These are phyloP conservation scores for Phymorhynchus buccinoides DNA, from an alignment of 1,140 invertebrate genomes.

Conservation along the genomic window DNA sequence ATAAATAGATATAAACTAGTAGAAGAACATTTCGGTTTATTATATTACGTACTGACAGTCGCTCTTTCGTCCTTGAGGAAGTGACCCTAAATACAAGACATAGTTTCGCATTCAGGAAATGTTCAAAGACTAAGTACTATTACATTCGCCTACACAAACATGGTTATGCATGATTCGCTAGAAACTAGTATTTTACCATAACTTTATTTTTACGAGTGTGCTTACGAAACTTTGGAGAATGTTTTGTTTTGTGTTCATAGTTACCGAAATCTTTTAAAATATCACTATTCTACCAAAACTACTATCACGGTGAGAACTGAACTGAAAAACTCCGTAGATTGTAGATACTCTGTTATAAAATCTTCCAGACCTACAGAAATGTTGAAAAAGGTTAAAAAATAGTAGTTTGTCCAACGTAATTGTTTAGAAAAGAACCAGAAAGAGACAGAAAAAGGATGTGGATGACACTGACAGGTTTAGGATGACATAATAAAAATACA, in stretches of 20 bases:
- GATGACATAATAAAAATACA: no score
- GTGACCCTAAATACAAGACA: neutral
- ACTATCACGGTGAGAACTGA: neutral
- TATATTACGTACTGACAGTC: neutral
- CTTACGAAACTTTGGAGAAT: neutral
- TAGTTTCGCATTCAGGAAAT: neutral
- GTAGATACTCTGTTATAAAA: no score
- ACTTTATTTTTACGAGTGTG: no score
- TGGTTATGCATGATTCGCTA: neutral
- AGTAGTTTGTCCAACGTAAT: neutral
- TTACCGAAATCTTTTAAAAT: neutral
- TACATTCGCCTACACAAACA: neutral
- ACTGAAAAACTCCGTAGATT: neutral
- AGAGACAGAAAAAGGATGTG: neutral
- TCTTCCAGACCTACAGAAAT: no score
- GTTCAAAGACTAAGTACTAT: neutral
- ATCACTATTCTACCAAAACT: neutral
- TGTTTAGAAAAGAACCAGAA: neutral
- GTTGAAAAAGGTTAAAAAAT: neutral
- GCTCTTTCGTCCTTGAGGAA: slow-evolving; percentile 11
- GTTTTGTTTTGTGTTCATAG: neutral
- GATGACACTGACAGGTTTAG: no score
- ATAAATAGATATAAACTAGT: no score
- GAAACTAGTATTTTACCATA: neutral
- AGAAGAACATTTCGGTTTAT: no score